A percentile compares a stretch with the other conserved stretches of the same genome.
Evolutionary conservation across 1,140 invertebrate genomes (phyloP).

Genomic region (Halictus rubicundus): DNA sequence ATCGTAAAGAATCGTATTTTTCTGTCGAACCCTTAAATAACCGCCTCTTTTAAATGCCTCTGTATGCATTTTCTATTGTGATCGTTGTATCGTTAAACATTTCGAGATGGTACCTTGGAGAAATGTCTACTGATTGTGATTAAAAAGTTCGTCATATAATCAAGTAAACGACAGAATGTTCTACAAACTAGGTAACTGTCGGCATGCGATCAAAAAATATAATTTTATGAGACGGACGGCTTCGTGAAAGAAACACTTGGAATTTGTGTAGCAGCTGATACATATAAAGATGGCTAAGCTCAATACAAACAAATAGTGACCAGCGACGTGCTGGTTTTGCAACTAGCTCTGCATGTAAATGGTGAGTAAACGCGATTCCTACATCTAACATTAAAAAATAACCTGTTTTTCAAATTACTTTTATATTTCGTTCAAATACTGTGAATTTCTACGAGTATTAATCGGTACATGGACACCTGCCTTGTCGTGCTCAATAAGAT

Average conservation of each 20-base stretch:
- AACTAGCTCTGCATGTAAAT: constrained; percentile 15
- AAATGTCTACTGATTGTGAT: not conserved
- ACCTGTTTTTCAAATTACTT: not conserved
- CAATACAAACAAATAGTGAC: constrained; percentile 75
- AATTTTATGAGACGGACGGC: not conserved
- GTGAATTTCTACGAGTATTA: not conserved
- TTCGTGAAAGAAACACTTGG: constrained; percentile 1
- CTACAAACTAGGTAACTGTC: not conserved
- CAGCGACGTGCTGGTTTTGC: constrained; percentile 41
- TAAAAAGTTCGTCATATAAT: not conserved
- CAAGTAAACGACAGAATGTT: not conserved
- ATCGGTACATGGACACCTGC: constrained; percentile 38
- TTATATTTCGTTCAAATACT: not conserved
- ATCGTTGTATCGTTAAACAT: constrained; percentile 18
- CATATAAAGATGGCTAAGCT: constrained; percentile 74
- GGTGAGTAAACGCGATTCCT: constrained; percentile 31
- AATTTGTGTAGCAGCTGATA: constrained; percentile 71
- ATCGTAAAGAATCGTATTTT: not conserved
- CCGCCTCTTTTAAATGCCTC: constrained; percentile 32
- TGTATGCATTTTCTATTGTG: constrained; percentile 26
- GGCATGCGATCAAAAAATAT: too few relatives aligned
- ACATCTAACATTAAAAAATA: not conserved
- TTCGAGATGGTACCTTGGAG: constrained; percentile 15
- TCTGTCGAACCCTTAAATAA: constrained; percentile 21
- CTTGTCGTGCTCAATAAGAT: constrained; percentile 72